These are phyloP conservation scores for Saccostrea cuccullata DNA, from an alignment of 1,140 invertebrate genomes.

Conservation along the genomic window DNA sequence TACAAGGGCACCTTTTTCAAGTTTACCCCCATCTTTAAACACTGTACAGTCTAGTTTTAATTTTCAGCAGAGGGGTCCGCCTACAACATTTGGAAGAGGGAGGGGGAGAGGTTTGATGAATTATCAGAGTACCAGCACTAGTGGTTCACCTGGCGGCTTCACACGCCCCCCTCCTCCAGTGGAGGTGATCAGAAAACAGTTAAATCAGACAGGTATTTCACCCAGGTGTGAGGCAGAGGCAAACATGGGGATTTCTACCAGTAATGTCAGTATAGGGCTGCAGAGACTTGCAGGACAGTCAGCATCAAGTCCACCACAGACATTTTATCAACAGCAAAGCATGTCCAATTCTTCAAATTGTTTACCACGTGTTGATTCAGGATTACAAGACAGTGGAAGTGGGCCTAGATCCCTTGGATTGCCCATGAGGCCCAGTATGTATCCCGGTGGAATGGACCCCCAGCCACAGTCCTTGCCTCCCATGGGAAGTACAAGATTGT, in stretches of 20 bases:
- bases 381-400: background rate
- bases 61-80: background rate
- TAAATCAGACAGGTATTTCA: conserved; percentile 43
- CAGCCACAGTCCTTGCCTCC: conserved; percentile 47
- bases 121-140: background rate
- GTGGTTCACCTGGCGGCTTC: background rate
- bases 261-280: background rate
- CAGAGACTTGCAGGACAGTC: background rate
- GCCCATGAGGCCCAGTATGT: conserved; percentile 43
- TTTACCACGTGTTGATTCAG: background rate
- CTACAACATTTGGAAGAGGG: background rate
- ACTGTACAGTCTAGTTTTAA: background rate
- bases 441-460: background rate
- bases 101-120: background rate
- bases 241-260: background rate
- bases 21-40: background rate
- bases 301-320: conserved; percentile 18
- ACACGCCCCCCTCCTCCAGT: conserved; percentile 44
- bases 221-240: background rate
- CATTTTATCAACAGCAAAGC: background rate
- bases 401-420: background rate
- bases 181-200: conserved; percentile 45
- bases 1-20: background rate
- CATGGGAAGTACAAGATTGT: background rate
- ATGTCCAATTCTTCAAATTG: background rate